phyloP scores from a whole-genome alignment of 1,140 invertebrate genomes.

The Pemphigus obesinymphae region DNA sequence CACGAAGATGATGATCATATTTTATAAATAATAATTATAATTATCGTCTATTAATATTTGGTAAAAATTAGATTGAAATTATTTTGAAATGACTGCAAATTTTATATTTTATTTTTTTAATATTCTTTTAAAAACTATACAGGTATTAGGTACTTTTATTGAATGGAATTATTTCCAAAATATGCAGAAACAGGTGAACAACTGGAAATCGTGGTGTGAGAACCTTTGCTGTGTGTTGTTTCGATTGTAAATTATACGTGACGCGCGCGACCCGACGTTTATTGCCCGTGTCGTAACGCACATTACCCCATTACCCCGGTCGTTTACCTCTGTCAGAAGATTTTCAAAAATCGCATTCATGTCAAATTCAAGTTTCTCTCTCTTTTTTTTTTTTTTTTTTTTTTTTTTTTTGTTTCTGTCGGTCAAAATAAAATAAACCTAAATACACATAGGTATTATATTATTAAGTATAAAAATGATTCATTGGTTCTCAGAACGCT shows the following conservation, averaged over 20 bases:
- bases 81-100: too few relatives aligned
- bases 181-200: too few relatives aligned
- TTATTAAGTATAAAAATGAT: background rate
- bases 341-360: background rate
- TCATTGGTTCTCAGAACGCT: constrained; percentile 6
- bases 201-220: background rate
- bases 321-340: constrained; percentile 9
- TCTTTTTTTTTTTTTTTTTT: too few relatives aligned
- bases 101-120: too few relatives aligned
- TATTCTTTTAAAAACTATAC: background rate
- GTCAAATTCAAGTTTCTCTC: background rate
- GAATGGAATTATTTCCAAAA: too few relatives aligned
- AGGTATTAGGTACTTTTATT: too few relatives aligned
- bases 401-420: too few relatives aligned
- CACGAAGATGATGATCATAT: too few relatives aligned
- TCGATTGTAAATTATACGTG: background rate
- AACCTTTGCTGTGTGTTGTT: background rate
- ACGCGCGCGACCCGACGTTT: background rate
- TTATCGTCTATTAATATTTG: too few relatives aligned
- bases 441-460: background rate
- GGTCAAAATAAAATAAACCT: background rate
- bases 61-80: too few relatives aligned
- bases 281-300: background rate
- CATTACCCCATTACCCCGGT: background rate
- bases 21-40: too few relatives aligned